Base-by-base conservation (phyloP, 2,113 vertebrate genomes). In the Anoura caudifer region DNA sequence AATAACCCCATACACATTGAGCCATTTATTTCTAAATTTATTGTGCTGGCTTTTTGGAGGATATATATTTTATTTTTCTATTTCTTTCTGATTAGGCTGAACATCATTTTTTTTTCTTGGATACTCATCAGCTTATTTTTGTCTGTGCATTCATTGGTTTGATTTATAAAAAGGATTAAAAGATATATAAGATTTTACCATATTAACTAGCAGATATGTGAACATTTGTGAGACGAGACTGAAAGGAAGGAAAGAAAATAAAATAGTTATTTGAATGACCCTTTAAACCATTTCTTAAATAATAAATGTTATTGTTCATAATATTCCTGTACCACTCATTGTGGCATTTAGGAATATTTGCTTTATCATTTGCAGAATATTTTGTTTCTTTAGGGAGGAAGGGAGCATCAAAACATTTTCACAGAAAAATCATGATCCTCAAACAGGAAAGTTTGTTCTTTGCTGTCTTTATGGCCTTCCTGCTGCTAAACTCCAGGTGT, bases 1-100 rank as follows among this genome's bases (percentile, higher is more conserved):
- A 90, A 61, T 87, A 94, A 81, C 22, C 43, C 20, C 50, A 67
- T 16, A 41, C 69, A 1, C 59, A 87, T 36, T 80, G 52, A 69
- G n/a, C 28, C 65, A 75, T 76, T 93, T 90, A 22, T 93, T 79
- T 87, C 61, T 65, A 41, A 87, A 59, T 91, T 65, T 90, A 85
- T 61, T 36, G 4, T 81, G 10, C 47, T 89, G 26, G 50, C 24
- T 41, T 56, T 91, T 84, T 83, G 86, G 67, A 7, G 26, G 47
- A 43, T 38, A 7, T 70, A 7, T 75, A 70, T 83, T 96, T 91
- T 81, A 70, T 87, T 90, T 81, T 93, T 80, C 45, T 94, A 5
- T 28, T 87, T 75, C 22, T 93, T 94, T 79, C 38, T 84, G 63
- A 26, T 50, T 72, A 77, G 36, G 8, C 7, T 90, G 4, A 69